Conservation (phyloP, 2,797 vertebrate genomes). For the Nannoperca obscura region DNA sequence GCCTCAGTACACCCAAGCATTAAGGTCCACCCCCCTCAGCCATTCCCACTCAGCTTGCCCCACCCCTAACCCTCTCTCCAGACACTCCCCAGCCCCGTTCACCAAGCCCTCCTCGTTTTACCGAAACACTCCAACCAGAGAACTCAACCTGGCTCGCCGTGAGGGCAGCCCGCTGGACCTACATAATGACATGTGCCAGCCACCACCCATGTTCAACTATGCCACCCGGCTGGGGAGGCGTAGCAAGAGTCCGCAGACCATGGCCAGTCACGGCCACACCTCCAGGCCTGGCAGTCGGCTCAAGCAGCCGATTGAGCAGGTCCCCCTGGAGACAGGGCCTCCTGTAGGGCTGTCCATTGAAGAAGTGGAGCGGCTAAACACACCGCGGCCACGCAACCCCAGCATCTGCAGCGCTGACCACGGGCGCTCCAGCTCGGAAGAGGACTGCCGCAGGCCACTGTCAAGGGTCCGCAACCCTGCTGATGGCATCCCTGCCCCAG, state of each 20-base stretch:
- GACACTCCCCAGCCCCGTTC: constrained; percentile 96
- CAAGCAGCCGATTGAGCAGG: constrained; percentile 94
- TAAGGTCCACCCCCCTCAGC: constrained; percentile 91
- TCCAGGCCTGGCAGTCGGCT: constrained; percentile 94
- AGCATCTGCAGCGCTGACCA: constrained; percentile 99
- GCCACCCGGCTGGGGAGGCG: constrained; percentile 93
- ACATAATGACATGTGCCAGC: constrained; percentile 90
- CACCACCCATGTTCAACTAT: constrained; percentile 91
- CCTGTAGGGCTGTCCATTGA: constrained; percentile 96
- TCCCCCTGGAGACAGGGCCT: constrained; percentile 92
- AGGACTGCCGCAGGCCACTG: constrained; percentile 93
- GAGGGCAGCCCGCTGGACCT: constrained; percentile 92
- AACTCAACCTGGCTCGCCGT: constrained; percentile 92
- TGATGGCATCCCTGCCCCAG: constrained; percentile 94
- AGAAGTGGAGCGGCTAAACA: constrained; percentile 98
- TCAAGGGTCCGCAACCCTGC: constrained; percentile 96
- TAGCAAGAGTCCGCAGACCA: constrained; percentile 96
- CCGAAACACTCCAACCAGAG: constrained; percentile 93
- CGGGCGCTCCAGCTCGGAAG: constrained; percentile 95
- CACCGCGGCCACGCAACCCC: constrained; percentile 95
- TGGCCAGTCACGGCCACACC: constrained; percentile 88
- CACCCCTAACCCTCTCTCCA: constrained; percentile 92
- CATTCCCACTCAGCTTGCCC: constrained; percentile 93
- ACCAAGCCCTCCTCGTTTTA: constrained; percentile 94
- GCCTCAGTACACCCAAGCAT: constrained; percentile 89